Evolutionary conservation across 2,797 vertebrate species (phyloP).

Genomic region (Sorex maritimensis): DNA sequence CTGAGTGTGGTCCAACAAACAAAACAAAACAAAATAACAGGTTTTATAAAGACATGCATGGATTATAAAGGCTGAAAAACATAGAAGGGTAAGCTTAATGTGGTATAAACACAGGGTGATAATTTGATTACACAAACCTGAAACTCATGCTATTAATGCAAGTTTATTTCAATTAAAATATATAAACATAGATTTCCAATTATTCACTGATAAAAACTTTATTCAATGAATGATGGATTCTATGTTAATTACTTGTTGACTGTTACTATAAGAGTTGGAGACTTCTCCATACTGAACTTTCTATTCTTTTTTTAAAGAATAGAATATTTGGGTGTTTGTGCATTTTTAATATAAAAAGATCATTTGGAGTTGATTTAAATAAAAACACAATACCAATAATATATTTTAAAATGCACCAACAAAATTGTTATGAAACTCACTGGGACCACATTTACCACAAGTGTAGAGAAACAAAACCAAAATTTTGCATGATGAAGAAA

Average conservation of each 20-base stretch:
- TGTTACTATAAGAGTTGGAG: no score
- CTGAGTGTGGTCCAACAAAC: not conserved
- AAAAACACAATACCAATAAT: not conserved
- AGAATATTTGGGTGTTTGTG: not conserved
- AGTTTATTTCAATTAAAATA: not conserved
- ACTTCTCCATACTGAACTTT: not conserved
- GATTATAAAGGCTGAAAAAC: not conserved
- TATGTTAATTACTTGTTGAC: not conserved
- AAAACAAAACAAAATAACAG: not conserved
- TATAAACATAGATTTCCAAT: no score
- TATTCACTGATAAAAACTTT: no score
- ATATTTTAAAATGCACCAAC: not conserved
- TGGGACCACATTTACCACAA: not conserved
- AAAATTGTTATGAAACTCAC: not conserved
- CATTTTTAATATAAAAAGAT: not conserved
- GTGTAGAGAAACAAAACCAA: not conserved
- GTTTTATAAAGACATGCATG: not conserved
- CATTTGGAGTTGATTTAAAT: not conserved
- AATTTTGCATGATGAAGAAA: not conserved
- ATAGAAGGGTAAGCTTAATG: no score
- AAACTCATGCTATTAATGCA: not conserved
- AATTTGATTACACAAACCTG: not conserved
- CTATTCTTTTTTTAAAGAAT: not conserved
- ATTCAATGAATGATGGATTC: not conserved
- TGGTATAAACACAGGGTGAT: no score